Evolutionary conservation across 2,888 invertebrate genomes (phyloP).

Genomic region (Agrochola litura): DNA sequence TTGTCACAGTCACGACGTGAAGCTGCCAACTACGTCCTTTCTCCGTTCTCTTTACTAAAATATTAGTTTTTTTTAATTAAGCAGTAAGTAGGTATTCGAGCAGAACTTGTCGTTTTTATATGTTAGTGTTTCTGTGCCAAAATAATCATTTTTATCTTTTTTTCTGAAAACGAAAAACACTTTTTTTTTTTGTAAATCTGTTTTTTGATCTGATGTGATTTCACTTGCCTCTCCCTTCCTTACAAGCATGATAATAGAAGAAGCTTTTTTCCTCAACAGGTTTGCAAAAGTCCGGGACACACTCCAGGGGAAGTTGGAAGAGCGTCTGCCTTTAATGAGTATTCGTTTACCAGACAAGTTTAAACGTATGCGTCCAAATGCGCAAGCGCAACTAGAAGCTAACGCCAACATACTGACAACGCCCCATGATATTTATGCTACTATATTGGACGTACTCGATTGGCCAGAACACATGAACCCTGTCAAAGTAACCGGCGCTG

Average conservation of each 20-base stretch:
- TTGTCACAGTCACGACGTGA: too few relatives aligned
- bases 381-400: constrained; percentile 90
- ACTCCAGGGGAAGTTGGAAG: constrained; percentile 97
- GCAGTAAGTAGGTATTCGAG: background rate
- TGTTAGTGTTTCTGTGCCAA: background rate
- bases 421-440: constrained; percentile 96
- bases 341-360: constrained; percentile 94
- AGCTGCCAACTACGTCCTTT: too few relatives aligned
- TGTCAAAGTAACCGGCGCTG: constrained; percentile 86
- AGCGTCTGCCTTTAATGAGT: constrained; percentile 96
- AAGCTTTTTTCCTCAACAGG: constrained; percentile 80
- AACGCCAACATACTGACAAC: constrained; percentile 94
- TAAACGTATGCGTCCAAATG: constrained; percentile 90
- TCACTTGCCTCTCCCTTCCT: background rate
- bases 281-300: constrained; percentile 96
- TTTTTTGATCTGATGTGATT: too few relatives aligned
- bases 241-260: background rate
- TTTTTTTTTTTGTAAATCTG: too few relatives aligned
- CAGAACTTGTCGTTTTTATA: background rate
- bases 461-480: constrained; percentile 78
- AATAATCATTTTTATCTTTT: background rate
- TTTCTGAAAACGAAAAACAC: too few relatives aligned
- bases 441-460: constrained; percentile 92
- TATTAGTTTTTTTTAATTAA: too few relatives aligned
- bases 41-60: too few relatives aligned